Conservation (phyloP, 2,113 vertebrate species). For the Piprites chloris region DNA sequence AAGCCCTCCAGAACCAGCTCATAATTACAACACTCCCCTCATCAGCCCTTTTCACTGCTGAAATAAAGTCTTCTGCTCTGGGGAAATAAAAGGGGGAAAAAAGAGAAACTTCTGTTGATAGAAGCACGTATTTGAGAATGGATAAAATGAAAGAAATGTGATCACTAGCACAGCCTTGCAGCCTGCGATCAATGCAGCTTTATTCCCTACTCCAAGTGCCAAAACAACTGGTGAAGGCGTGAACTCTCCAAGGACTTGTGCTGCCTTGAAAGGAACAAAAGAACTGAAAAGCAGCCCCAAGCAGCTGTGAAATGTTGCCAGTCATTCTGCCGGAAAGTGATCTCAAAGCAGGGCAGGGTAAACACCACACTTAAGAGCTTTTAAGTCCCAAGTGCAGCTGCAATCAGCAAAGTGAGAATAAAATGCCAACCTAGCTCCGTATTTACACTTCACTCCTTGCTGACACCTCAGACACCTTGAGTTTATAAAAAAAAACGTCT, state of each 20-base stretch:
- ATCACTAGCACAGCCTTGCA: background rate
- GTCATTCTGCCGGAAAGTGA: background rate
- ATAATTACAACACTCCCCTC: background rate
- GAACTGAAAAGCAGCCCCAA: background rate
- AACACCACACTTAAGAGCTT: background rate
- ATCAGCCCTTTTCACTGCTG: background rate
- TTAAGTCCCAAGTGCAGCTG: background rate
- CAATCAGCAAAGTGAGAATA: background rate
- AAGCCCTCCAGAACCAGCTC: background rate
- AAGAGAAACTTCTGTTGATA: background rate
- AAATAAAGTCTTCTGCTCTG: background rate
- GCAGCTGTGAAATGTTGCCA: background rate
- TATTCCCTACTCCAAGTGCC: background rate
- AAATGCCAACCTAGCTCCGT: background rate
- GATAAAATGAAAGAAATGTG: background rate
- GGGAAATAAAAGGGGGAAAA: background rate
- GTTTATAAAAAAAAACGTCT: background rate
- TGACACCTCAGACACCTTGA: background rate
- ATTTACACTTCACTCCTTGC: background rate
- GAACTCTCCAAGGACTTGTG: background rate
- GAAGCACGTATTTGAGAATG: background rate
- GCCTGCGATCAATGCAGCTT: background rate
- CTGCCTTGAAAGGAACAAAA: background rate
- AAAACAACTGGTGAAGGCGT: background rate
- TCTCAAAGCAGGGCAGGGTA: background rate